Base-by-base conservation (phyloP, 2,888 invertebrate genomes). In the Anticlea derivata region DNA sequence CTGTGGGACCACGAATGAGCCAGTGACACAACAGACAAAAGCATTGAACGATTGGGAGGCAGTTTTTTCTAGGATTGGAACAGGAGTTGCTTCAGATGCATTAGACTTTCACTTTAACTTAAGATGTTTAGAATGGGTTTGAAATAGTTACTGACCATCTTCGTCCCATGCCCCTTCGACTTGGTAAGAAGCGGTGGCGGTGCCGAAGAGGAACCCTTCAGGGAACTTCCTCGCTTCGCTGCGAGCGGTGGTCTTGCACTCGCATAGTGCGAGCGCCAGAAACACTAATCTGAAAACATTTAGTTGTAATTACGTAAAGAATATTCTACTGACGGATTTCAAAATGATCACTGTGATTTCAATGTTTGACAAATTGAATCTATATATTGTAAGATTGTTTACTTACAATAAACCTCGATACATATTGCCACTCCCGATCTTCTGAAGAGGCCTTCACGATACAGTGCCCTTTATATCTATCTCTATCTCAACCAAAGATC, bases 111-210 rank as follows among this genome's bases (percentile, higher is more conserved):
- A n/a, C n/a, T n/a, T n/a, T n/a, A n/a, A n/a, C n/a, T n/a, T n/a
- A n/a, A n/a, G 0, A 43, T 26, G 5, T 12, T 17, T 26, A 6
- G 34, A 8, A 11, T 10, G 8, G 5, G 1, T 24, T 6, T 5
- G 11, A 10, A 30, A 29, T 13, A 12, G 6, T 26, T 27, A 40
- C 53, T 76, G 71, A 91, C 92, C 91, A 49, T 84, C 87, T 63
- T 68, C 78, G 64, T 92, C 80, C 91, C 91, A 92, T 1, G 80
- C 91, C 1, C 92, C 92, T 73, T 92, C 92, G 11, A 92, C 73
- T 75, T 92, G 92, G 64, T 92, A 90, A 7, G 92, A 72, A 1
- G 92, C 77, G 5, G 92, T 77, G 2, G 78, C 74, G 22, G 72
- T 62, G 4, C 80, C 80, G 30, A 80, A 78, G 22, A 68, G 52